phyloP scores from a whole-genome alignment of 1,140 invertebrate species.

The Papilio polytes region DNA sequence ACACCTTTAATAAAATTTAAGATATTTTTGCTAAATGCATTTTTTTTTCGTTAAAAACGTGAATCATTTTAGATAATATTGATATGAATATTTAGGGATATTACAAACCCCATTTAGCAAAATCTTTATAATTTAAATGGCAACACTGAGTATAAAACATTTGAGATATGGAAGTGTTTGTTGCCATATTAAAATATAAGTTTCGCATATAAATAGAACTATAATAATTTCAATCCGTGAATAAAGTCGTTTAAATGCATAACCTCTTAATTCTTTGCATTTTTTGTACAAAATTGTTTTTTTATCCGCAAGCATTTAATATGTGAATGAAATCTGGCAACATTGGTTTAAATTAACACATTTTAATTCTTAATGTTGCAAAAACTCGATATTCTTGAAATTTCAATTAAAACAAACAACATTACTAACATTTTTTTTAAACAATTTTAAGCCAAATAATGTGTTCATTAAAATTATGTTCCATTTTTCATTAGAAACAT shows the following conservation, averaged over 20 bases:
- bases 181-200: constrained; percentile 35
- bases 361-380: too few species aligned
- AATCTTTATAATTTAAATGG: background rate
- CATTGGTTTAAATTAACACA: too few species aligned
- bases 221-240: constrained; percentile 11
- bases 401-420: too few species aligned
- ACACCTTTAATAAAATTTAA: too few species aligned
- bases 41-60: too few species aligned
- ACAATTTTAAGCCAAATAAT: too few species aligned
- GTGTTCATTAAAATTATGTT: too few species aligned
- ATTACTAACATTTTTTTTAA: too few species aligned
- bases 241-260: constrained; percentile 3
- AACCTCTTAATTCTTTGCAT: background rate
- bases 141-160: constrained; percentile 32
- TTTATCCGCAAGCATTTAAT: background rate
- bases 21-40: too few species aligned
- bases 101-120: constrained; percentile 36
- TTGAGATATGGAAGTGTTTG: constrained; percentile 27
- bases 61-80: too few species aligned
- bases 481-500: background rate
- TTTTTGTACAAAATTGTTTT: background rate
- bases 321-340: constrained; percentile 14
- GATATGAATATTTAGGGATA: background rate
- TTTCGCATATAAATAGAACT: constrained; percentile 22
- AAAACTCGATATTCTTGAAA: too few species aligned